phyloP scores from a whole-genome alignment of 2,888 invertebrate genomes.

The Drosophila leonis region DNA sequence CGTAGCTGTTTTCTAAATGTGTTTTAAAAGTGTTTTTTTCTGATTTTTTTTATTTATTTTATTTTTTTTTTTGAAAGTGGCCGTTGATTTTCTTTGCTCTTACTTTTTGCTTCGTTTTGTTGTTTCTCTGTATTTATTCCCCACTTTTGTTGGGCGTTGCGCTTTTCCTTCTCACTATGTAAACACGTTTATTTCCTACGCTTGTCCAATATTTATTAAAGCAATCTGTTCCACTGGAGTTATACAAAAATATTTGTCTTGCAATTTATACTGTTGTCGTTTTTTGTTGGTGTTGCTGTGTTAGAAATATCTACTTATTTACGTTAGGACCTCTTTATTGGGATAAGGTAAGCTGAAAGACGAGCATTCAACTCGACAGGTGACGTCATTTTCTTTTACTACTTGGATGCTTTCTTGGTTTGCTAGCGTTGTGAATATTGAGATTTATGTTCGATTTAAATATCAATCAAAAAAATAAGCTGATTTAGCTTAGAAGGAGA shows the following conservation, averaged over 20 bases:
- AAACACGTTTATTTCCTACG: slow-evolving; percentile 65
- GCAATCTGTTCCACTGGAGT: slow-evolving; percentile 74
- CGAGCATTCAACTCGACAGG: not conserved
- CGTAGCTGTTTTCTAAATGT: slow-evolving; percentile 69
- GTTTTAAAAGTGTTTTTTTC: slow-evolving; percentile 75
- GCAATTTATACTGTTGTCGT: slow-evolving; percentile 54
- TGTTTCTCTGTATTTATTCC: slow-evolving; percentile 33
- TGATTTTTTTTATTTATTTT: slow-evolving; percentile 26
- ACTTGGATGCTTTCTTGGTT: not conserved
- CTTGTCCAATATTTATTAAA: slow-evolving; percentile 75
- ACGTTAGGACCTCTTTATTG: slow-evolving; percentile 13
- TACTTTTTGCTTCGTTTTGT: slow-evolving; percentile 28
- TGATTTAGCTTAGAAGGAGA: not conserved
- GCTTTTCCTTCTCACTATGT: slow-evolving; percentile 44
- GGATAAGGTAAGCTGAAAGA: not conserved
- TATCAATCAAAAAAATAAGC: not conserved
- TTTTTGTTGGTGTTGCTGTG: not conserved
- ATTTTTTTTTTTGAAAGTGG: slow-evolving; percentile 55
- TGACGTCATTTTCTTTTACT: not conserved
- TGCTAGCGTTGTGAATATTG: not conserved
- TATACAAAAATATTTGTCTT: slow-evolving; percentile 74
- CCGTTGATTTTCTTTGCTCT: slow-evolving; percentile 58
- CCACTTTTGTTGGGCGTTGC: slow-evolving; percentile 11
- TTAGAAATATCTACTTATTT: slow-evolving; percentile 19
- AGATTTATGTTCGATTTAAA: not conserved